Evolutionary conservation across 37 sponge, comb jelly and placozoan species (phyloP).

Genomic region (Crambe crambe): DNA sequence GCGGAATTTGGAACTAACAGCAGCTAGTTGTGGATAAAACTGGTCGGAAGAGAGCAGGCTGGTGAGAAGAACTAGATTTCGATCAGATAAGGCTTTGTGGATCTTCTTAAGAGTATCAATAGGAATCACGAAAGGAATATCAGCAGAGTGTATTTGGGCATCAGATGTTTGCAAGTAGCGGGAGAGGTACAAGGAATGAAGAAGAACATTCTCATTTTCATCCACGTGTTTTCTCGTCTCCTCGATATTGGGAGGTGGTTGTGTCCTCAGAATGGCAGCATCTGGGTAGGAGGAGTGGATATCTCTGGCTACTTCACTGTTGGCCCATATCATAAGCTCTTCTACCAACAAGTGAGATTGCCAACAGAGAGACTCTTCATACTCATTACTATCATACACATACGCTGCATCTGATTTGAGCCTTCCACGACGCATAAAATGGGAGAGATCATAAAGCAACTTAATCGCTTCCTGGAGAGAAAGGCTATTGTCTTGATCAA

Average conservation of each 20-base stretch:
- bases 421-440: constrained; percentile 16
- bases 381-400: constrained; percentile 26
- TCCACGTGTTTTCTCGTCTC: neutral
- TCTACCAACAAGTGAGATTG: constrained; percentile 56
- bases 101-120: neutral
- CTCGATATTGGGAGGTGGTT: constrained; percentile 29
- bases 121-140: constrained; percentile 1
- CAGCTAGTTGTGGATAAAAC: constrained; percentile 54
- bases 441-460: constrained; percentile 38
- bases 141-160: no score
- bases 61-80: neutral
- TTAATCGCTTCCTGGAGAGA: constrained; percentile 19
- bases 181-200: constrained; percentile 9
- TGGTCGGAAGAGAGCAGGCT: constrained; percentile 17
- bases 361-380: constrained; percentile 5
- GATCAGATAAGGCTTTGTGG: neutral
- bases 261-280: constrained; percentile 39
- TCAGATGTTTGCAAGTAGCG: neutral
- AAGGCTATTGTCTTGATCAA: neutral
- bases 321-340: constrained; percentile 81
- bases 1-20: neutral
- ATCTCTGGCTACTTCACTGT: constrained; percentile 32
- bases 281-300: constrained; percentile 1
- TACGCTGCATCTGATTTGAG: constrained; percentile 13
- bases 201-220: neutral